Conservation (phyloP, 2,113 vertebrate genomes). For the Larimichthys polyactis region DNA sequence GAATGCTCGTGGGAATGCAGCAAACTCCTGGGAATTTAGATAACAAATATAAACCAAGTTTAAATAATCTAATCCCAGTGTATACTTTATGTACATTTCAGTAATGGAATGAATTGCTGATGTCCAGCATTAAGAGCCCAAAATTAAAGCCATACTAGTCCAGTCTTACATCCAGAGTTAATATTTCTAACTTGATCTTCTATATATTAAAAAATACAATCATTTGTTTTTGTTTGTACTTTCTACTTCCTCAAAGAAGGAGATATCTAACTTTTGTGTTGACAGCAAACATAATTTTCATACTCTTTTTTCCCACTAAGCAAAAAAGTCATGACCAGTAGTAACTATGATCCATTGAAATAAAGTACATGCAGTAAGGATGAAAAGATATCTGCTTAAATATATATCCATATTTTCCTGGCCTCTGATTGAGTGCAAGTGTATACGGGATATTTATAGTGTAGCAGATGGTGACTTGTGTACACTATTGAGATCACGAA, state of each 20-base stretch:
- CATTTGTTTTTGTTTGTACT: neutral
- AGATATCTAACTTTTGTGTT: neutral
- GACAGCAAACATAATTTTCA: neutral
- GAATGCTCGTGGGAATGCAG: constrained; percentile 25
- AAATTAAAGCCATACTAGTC: neutral
- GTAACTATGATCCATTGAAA: neutral
- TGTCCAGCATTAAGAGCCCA: neutral
- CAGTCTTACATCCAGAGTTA: neutral
- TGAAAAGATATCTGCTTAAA: neutral
- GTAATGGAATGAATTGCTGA: neutral
- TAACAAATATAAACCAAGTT: constrained; percentile 17
- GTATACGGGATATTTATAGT: constrained; percentile 49
- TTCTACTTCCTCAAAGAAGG: too few relatives aligned
- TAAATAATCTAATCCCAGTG: neutral
- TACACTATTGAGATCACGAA: constrained; percentile 32
- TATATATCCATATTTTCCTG: neutral
- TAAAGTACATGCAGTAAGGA: neutral
- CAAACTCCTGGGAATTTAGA: constrained; percentile 23
- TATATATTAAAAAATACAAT: neutral
- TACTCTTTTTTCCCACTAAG: neutral
- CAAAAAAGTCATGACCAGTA: neutral
- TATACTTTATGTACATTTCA: neutral
- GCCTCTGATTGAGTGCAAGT: constrained; percentile 9
- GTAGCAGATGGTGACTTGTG: constrained; percentile 54
- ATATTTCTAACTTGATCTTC: neutral